Conservation (phyloP, 35 echinoderm and acorn worm species). For the Lytechinus variegatus region DNA sequence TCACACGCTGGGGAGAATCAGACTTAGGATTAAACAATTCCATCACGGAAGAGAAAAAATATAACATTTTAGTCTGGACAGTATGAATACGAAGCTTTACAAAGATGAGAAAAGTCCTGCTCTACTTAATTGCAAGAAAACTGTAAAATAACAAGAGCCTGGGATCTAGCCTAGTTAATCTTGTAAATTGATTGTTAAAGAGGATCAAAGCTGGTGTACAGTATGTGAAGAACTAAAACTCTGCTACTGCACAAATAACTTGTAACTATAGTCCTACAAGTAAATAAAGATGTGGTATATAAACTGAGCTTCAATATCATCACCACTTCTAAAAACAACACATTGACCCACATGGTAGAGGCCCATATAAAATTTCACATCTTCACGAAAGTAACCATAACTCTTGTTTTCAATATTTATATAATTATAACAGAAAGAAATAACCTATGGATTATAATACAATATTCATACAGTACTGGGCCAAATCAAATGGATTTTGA, state of each 20-base stretch:
- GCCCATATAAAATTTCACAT: too few relatives aligned
- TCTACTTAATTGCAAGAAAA: neutral
- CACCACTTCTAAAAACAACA: too few relatives aligned
- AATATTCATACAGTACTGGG: too few relatives aligned
- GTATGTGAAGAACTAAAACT: neutral
- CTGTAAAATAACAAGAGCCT: neutral
- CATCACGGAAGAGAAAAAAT: neutral
- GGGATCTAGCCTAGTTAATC: neutral
- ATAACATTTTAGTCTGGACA: neutral
- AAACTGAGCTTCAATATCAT: too few relatives aligned
- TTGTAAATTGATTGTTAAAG: neutral
- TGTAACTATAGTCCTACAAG: too few relatives aligned
- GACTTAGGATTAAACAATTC: neutral
- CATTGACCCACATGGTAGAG: too few relatives aligned
- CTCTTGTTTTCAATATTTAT: too few relatives aligned
- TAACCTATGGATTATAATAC: too few relatives aligned
- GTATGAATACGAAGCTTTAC: neutral
- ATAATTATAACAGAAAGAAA: too few relatives aligned
- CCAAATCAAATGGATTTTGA: too few relatives aligned
- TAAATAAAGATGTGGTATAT: too few relatives aligned
- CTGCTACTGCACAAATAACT: neutral
- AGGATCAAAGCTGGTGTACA: neutral
- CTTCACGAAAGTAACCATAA: too few relatives aligned
- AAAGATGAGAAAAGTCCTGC: neutral
- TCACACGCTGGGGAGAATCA: neutral